Conservation (phyloP, 2,888 invertebrate genomes). For the Andrena chrysosceles region DNA sequence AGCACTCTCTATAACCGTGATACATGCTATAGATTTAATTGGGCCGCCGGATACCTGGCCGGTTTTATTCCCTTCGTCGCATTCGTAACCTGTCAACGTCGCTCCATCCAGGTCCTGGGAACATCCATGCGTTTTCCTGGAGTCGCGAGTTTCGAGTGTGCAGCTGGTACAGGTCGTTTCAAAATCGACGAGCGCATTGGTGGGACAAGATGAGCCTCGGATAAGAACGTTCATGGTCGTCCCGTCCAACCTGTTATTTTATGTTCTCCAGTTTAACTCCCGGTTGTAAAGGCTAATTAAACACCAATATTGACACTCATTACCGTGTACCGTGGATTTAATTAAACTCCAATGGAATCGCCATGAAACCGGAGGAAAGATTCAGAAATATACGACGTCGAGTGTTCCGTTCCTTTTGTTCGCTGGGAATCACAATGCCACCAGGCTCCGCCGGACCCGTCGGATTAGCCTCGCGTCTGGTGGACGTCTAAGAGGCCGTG, state of each 20-base stretch:
- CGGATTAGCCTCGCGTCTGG: slow-evolving; percentile 55
- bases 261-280: not conserved
- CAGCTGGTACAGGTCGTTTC: not conserved
- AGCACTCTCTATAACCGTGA: slow-evolving; percentile 62
- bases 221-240: too few species aligned
- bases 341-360: slow-evolving; percentile 24
- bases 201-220: too few species aligned
- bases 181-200: not conserved
- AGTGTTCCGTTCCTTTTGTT: slow-evolving; percentile 49
- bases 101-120: slow-evolving; percentile 17
- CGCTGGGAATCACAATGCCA: slow-evolving; percentile 33
- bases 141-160: not conserved
- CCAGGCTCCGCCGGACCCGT: not conserved
- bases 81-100: slow-evolving; percentile 41
- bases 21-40: slow-evolving; percentile 74
- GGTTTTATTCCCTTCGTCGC: slow-evolving; percentile 47
- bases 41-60: slow-evolving; percentile 66
- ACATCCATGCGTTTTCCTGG: slow-evolving; percentile 33
- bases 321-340: not conserved
- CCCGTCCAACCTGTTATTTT: not conserved
- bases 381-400: slow-evolving; percentile 8
- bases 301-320: not conserved
- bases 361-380: not conserved
- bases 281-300: not conserved
- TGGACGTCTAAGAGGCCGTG: slow-evolving; percentile 57